phyloP scores from a whole-genome alignment of 2,888 invertebrate species.

The Ecdyonurus torrentis region DNA sequence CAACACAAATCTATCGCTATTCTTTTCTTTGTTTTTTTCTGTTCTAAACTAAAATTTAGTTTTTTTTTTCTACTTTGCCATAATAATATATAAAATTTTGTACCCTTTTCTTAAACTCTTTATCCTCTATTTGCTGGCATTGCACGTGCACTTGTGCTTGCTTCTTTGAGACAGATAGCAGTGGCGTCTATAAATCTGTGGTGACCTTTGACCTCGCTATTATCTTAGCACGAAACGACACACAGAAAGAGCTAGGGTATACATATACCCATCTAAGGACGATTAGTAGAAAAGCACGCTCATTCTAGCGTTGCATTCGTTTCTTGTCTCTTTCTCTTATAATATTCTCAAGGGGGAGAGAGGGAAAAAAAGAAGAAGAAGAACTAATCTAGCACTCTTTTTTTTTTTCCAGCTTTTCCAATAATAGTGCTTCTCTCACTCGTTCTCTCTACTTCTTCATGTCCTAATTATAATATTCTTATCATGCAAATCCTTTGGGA shows the following conservation, averaged over 20 bases:
- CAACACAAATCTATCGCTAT: too few relatives aligned
- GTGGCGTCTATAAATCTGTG: neutral
- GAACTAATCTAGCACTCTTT: neutral
- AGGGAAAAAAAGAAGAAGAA: too few relatives aligned
- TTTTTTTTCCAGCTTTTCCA: neutral
- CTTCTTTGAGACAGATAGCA: neutral
- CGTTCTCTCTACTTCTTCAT: neutral
- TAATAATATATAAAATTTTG: too few relatives aligned
- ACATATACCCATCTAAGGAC: neutral
- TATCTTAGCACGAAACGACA: neutral
- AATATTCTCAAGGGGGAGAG: neutral
- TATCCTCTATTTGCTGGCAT: neutral
- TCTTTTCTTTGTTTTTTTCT: too few relatives aligned
- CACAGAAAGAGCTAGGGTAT: neutral
- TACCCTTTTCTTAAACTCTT: neutral
- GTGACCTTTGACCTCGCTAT: neutral
- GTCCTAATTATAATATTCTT: constrained; percentile 4
- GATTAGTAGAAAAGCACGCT: neutral
- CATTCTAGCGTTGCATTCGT: neutral
- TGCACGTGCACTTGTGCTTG: neutral
- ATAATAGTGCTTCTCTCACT: neutral
- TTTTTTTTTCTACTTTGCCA: too few relatives aligned
- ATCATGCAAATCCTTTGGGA: constrained; percentile 1
- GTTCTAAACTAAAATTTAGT: too few relatives aligned
- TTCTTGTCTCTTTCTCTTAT: too few relatives aligned